phyloP scores from a whole-genome alignment of 2,888 invertebrate species.

The Hipparchia semele region DNA sequence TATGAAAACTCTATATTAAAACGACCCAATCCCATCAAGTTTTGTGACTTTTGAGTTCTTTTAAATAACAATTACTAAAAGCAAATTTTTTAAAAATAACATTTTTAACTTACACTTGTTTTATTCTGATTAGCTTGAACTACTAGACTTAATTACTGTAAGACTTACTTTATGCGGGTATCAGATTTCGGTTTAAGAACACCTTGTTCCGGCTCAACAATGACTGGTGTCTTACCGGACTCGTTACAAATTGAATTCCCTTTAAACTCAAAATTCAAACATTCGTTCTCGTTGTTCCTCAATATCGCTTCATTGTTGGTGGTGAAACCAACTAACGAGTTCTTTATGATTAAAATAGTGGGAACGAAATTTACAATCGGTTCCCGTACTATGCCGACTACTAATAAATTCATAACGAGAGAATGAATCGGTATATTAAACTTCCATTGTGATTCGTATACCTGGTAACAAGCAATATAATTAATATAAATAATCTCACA shows the following conservation, averaged over 20 bases:
- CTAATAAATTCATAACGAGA: slow-evolving; percentile 80
- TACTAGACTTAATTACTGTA: not conserved
- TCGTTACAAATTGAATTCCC: slow-evolving; percentile 81
- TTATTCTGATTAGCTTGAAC: not conserved
- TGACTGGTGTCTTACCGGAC: slow-evolving; percentile 76
- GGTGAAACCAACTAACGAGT: slow-evolving; percentile 84
- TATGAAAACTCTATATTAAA: too few species aligned
- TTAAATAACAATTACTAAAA: too few species aligned
- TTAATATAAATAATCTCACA: not conserved
- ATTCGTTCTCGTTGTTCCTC: slow-evolving; percentile 80
- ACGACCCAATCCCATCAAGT: too few species aligned
- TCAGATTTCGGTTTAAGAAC: slow-evolving; percentile 72
- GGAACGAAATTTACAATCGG: slow-evolving; percentile 84
- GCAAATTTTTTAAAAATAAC: too few species aligned
- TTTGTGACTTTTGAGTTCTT: too few species aligned
- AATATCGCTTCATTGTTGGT: slow-evolving; percentile 69
- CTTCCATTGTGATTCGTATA: slow-evolving; percentile 86
- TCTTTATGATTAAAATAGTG: slow-evolving; percentile 83
- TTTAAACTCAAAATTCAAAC: slow-evolving; percentile 78
- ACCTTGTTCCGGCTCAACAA: slow-evolving; percentile 78
- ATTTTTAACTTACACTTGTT: too few species aligned
- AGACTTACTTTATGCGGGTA: slow-evolving; percentile 76
- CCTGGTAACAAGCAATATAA: slow-evolving; percentile 44
- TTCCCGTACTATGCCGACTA: slow-evolving; percentile 85
- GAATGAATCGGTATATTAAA: slow-evolving; percentile 84